These are phyloP conservation scores for Chaitophorus viminalis DNA, from an alignment of 2,888 invertebrate species.

Conservation along the genomic window DNA sequence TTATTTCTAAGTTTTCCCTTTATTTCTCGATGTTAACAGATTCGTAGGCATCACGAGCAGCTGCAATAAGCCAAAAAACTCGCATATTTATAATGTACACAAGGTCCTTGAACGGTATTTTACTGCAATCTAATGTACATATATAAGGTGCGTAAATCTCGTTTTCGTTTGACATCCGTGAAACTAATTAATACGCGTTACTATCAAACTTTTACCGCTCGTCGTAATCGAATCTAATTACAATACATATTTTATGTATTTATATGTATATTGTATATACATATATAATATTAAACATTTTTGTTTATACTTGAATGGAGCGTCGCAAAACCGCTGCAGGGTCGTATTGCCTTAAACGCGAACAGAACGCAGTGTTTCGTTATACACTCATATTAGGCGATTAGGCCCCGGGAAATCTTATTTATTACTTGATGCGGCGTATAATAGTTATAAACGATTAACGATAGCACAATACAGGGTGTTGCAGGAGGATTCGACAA, in stretches of 20 bases:
- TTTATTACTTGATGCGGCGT: too few relatives aligned
- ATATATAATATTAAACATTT: too few relatives aligned
- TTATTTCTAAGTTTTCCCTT: not conserved
- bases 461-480: too few relatives aligned
- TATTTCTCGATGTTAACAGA: not conserved
- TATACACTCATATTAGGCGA: too few relatives aligned
- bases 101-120: slow-evolving; percentile 47
- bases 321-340: too few relatives aligned
- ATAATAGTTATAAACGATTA: too few relatives aligned
- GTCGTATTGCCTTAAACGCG: too few relatives aligned
- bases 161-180: slow-evolving; percentile 54
- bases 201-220: slow-evolving; percentile 40
- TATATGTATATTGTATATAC: not conserved
- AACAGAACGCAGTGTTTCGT: too few relatives aligned
- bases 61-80: not conserved
- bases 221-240: slow-evolving; percentile 26
- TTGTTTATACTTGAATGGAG: too few relatives aligned
- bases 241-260: not conserved
- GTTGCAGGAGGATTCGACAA: too few relatives aligned
- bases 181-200: slow-evolving; percentile 26
- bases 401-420: too few relatives aligned
- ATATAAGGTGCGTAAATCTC: not conserved
- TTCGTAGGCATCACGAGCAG: not conserved
- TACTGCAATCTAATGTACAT: not conserved
- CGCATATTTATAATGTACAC: not conserved